Percentiles rank a stretch among this genome's conserved stretches.
Conservation (phyloP, 2,113 vertebrate species). For the Capreolus pygargus region DNA sequence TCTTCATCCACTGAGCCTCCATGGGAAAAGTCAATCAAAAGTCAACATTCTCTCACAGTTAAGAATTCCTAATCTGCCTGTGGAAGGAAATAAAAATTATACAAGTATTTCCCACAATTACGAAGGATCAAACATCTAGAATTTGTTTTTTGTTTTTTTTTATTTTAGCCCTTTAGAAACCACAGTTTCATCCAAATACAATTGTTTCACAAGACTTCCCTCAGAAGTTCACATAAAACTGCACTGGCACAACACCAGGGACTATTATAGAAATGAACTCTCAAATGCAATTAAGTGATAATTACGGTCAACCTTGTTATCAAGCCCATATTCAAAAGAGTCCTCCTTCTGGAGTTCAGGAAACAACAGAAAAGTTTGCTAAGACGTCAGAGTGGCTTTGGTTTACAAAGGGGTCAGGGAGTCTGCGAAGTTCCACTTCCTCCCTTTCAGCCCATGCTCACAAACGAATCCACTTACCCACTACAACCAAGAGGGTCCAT, state of each 20-base stretch:
- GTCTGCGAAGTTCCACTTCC: conserved; percentile 26
- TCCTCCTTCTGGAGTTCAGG: neutral
- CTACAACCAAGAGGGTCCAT: conserved; percentile 95
- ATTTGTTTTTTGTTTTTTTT: neutral
- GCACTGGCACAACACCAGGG: neutral
- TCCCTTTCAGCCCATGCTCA: conserved; percentile 30
- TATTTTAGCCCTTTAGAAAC: neutral
- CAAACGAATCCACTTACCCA: conserved; percentile 89
- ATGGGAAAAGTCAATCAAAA: neutral
- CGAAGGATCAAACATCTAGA: neutral
- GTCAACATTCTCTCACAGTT: neutral
- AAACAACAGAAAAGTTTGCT: neutral
- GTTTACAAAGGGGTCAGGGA: conserved; percentile 64
- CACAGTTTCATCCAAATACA: neutral
- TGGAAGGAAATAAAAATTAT: conserved; percentile 57
- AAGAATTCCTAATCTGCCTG: conserved; percentile 34
- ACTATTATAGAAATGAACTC: neutral
- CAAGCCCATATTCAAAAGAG: neutral
- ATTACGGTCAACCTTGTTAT: neutral
- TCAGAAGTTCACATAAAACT: conserved; percentile 24
- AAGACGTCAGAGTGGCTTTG: conserved; percentile 33
- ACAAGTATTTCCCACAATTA: conserved; percentile 58
- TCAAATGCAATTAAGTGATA: neutral
- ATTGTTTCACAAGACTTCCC: conserved; percentile 12
- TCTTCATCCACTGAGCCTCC: neutral